A percentile compares a stretch with the other conserved stretches of the same genome.
These are phyloP conservation scores for Onchidella celtica DNA, from an alignment of 2,888 invertebrate species.

Conservation along the genomic window DNA sequence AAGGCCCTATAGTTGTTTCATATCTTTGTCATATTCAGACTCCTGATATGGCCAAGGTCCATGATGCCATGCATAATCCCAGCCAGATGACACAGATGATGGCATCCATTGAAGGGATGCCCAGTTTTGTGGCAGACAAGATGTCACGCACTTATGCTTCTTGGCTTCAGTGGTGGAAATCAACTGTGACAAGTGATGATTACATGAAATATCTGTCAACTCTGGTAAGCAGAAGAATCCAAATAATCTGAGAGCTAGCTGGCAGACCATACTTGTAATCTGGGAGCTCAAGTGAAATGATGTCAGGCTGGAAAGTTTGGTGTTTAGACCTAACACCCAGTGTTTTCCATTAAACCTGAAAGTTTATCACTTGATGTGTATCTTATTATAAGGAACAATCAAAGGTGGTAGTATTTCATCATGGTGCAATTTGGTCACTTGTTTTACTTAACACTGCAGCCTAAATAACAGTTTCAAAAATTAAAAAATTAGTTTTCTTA, in stretches of 20 bases:
- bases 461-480: no score
- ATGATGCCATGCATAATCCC: constrained; percentile 65
- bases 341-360: not conserved
- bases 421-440: no score
- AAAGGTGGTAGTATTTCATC: no score
- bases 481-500: no score
- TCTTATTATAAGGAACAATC: no score
- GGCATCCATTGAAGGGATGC: constrained; percentile 60
- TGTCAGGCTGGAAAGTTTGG: not conserved
- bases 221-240: constrained; percentile 72
- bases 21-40: constrained; percentile 61
- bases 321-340: not conserved
- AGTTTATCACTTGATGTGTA: no score
- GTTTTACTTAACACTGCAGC: no score
- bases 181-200: constrained; percentile 77
- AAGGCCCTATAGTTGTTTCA: no score
- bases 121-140: constrained; percentile 70
- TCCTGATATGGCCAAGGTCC: constrained; percentile 68
- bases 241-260: no score
- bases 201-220: constrained; percentile 80
- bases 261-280: no score
- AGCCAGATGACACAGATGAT: constrained; percentile 62
- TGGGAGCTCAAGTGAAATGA: no score
- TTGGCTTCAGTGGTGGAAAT: constrained; percentile 80
- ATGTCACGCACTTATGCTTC: constrained; percentile 76